phyloP scores from a whole-genome alignment of 1,140 invertebrate species.

The Caenorhabditis tropicalis region DNA sequence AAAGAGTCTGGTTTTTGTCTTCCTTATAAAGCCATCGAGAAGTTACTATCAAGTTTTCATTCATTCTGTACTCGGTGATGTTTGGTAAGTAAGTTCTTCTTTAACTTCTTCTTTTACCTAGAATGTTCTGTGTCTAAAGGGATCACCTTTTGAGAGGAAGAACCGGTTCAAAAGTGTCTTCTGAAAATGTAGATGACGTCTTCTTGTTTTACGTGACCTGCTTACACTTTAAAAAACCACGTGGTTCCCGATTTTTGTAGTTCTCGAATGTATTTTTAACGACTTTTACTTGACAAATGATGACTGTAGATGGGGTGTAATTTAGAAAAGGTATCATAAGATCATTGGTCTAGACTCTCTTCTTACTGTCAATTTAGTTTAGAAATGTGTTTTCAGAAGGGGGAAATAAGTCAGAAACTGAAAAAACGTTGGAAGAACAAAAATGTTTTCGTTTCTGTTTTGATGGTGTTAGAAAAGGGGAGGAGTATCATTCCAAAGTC shows the following conservation, averaged over 20 bases:
- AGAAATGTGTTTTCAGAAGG: neutral
- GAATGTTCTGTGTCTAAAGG: neutral
- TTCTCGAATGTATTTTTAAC: conserved; percentile 32
- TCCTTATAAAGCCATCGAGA: neutral
- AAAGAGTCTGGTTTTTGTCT: conserved; percentile 22
- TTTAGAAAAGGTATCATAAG: neutral
- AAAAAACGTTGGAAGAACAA: neutral
- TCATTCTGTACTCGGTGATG: neutral
- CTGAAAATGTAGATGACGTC: neutral
- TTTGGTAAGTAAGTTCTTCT: neutral
- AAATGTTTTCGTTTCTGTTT: neutral
- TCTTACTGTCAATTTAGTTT: neutral
- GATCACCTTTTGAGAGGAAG: neutral
- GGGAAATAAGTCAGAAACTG: neutral
- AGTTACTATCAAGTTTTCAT: conserved; percentile 21
- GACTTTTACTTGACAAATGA: neutral
- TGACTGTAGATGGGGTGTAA: neutral
- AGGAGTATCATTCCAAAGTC: neutral
- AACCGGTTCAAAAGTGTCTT: neutral
- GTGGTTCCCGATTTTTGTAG: neutral
- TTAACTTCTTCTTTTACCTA: neutral
- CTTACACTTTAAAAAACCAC: neutral
- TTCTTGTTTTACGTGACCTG: neutral
- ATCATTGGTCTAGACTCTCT: neutral
- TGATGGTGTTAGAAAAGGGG: neutral